Conservation (phyloP, 2,797 vertebrate genomes). For the Discoglossus pictus region DNA sequence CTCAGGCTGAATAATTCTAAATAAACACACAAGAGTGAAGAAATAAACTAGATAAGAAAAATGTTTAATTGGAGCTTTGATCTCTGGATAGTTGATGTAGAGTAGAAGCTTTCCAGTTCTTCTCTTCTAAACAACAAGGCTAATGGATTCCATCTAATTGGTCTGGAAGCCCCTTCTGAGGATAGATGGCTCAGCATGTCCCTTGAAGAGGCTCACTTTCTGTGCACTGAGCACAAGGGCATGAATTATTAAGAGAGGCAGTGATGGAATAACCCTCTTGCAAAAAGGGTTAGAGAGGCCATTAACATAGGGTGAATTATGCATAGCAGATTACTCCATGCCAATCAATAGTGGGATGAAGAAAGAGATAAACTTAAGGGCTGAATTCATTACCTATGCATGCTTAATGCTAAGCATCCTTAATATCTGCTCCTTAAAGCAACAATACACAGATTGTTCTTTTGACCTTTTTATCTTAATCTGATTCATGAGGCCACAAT, state of each 20-base stretch:
- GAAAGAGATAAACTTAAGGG: constrained; percentile 19
- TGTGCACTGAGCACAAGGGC: constrained; percentile 33
- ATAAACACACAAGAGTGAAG: constrained; percentile 15
- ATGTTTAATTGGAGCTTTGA: constrained; percentile 42
- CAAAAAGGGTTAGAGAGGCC: constrained; percentile 36
- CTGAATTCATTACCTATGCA: constrained; percentile 36
- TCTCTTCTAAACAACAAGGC: constrained; percentile 35
- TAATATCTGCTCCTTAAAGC: constrained; percentile 13
- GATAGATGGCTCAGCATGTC: constrained; percentile 37
- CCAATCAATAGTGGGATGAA: constrained; percentile 43
- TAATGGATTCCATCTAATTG: constrained; percentile 48
- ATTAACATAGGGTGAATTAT: constrained; percentile 48
- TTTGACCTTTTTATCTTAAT: too few species aligned
- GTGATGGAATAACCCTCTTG: constrained; percentile 37
- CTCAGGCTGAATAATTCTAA: constrained; percentile 17
- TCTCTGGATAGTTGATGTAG: constrained; percentile 33
- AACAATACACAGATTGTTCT: too few species aligned
- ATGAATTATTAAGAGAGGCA: constrained; percentile 46
- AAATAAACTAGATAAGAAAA: constrained; percentile 31
- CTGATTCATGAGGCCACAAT: too few species aligned
- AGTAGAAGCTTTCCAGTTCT: constrained; percentile 27
- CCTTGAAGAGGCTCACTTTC: constrained; percentile 47
- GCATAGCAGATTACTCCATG: constrained; percentile 35
- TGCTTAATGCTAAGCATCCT: constrained; percentile 16
- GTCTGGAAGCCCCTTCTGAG: constrained; percentile 43